Base-by-base conservation (phyloP, 2,888 invertebrate genomes). In the Tinea trinotella region DNA sequence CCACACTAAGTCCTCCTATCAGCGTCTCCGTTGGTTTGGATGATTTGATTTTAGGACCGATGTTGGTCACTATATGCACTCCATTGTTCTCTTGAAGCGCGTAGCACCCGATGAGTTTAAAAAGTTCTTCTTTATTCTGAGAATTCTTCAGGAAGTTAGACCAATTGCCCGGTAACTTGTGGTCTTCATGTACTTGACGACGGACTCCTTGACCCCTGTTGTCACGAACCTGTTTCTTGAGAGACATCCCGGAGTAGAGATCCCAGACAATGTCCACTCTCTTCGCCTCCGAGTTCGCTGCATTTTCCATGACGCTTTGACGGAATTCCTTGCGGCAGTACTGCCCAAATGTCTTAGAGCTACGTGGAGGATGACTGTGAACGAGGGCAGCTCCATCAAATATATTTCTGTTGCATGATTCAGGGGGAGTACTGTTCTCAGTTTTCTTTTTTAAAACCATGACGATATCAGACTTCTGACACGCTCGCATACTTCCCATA, bases 311-410 rank as follows among this genome's bases (percentile, higher is more conserved):
- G 54, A 56, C 48, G 35, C 54, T 18, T 15, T 35, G 56, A 53
- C 56, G 56, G 35, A 56, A 56, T 15, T 56, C 54, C 12, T 46
- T 56, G 56, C 54, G 20, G 56, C 56, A 56, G 53, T 56, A 56
- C 24, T 56, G 12, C 24, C 36, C 36, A 13, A 56, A 56, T 40
- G 55, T 53, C 20, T 55, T 55, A 48, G 56, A 56, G 48, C 19
- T 54, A 56, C 50, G 56, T 56, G 54, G 54, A 56, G 56, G 53
- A 54, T 56, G 52, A 54, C 50, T 53, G 15, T 56, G 56, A 30
- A 56, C 53, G 19, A 56, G 36, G 36, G 56, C 56, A 56, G 56
- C 56, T 48, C 49, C 54, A 46, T 56, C 56, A 49, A 53, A 56
- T 34, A 56, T 56, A 56, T 56, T 12, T 22, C 54, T 48, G 35